Evolutionary conservation across 92 coral and sea anemone species (phyloP).

Genomic region (Palythoa grandiflora): DNA sequence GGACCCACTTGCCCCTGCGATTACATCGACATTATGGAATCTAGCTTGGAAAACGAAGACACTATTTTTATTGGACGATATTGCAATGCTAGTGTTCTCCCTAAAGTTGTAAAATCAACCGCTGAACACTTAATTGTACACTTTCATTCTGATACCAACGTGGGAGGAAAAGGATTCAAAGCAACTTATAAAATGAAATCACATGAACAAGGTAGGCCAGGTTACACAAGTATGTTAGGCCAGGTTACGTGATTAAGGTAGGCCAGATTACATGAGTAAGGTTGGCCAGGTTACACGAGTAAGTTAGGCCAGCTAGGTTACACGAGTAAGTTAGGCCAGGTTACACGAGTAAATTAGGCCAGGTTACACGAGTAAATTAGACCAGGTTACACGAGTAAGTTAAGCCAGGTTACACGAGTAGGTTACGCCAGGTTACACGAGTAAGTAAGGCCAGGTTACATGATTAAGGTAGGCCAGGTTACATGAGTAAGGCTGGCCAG

Average conservation of each 20-base stretch:
- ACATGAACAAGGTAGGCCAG: background rate
- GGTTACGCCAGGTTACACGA: no score
- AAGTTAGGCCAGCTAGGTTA: no score
- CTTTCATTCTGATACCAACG: slow-evolving; percentile 30
- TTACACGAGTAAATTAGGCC: no score
- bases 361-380: no score
- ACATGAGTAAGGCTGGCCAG: background rate
- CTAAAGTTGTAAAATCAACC: background rate
- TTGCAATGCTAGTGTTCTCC: slow-evolving; percentile 6
- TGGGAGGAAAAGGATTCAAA: slow-evolving; percentile 15
- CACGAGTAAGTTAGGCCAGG: no score
- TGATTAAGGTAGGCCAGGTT: background rate
- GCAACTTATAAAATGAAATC: background rate
- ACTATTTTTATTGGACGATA: slow-evolving; percentile 3
- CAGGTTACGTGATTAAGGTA: no score
- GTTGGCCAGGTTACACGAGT: no score
- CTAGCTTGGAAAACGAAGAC: background rate
- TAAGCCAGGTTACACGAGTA: no score
- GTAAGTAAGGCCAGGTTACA: background rate
- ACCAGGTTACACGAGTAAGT: no score
- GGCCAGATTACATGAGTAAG: background rate
- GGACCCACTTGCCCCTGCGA: slow-evolving; percentile 32
- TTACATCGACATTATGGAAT: slow-evolving; percentile 37
- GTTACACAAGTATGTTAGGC: background rate
- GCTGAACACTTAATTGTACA: slow-evolving; percentile 17